Percentiles rank a stretch among this genome's conserved stretches.
Evolutionary conservation across 2,888 invertebrate species (phyloP).

Genomic region (Nephrotoma appendiculata): DNA sequence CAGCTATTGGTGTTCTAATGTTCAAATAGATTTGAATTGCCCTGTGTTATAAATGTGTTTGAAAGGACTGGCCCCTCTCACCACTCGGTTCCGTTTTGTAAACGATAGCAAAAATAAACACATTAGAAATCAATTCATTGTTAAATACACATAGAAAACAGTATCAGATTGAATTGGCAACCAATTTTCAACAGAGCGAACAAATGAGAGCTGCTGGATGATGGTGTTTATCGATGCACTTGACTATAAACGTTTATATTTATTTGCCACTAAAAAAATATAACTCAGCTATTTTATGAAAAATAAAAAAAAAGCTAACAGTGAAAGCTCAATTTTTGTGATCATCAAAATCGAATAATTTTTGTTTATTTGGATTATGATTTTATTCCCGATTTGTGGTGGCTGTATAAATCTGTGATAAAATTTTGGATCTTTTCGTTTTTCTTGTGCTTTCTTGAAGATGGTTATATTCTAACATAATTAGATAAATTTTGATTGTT

Average conservation of each 20-base stretch:
- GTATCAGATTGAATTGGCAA: background rate
- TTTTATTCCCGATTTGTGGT: background rate
- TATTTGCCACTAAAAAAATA: background rate
- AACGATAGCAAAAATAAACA: background rate
- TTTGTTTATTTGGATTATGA: background rate
- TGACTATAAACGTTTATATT: background rate
- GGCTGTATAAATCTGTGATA: background rate
- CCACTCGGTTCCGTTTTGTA: background rate
- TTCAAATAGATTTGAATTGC: background rate
- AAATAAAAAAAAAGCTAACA: background rate
- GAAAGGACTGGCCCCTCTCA: background rate
- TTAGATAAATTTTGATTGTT: background rate
- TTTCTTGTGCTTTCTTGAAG: background rate
- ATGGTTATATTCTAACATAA: background rate
- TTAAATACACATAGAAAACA: background rate
- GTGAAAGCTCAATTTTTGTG: background rate
- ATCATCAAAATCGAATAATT: background rate
- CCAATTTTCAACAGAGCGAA: background rate
- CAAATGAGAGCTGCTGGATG: background rate
- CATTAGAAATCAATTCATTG: background rate
- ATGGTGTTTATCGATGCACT: background rate
- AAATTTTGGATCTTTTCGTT: background rate
- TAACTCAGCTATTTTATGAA: background rate
- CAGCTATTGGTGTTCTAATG: background rate
- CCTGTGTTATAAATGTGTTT: background rate